Conservation (phyloP, 2,888 invertebrate species). For the Drosophila longiperda region DNA sequence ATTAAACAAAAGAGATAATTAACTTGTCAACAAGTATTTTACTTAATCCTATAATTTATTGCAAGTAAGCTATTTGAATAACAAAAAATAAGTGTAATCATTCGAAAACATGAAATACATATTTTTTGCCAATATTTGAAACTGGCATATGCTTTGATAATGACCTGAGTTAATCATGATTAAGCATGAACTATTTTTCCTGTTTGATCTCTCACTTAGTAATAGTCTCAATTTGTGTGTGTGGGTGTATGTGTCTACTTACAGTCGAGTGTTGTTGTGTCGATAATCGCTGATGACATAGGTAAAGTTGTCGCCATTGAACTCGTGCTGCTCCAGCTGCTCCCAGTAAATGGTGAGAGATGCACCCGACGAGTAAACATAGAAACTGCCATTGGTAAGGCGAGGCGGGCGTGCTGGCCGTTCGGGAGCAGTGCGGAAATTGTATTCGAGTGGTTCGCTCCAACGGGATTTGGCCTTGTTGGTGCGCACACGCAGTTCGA, state of each 20-base stretch:
- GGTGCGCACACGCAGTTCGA: constrained; percentile 88
- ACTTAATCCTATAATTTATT: too few species aligned
- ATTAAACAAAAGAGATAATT: too few species aligned
- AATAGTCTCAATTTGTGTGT: not conserved
- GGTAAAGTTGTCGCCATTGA: constrained; percentile 91
- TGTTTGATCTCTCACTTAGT: not conserved
- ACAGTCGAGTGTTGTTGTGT: constrained; percentile 67
- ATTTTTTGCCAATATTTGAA: too few species aligned
- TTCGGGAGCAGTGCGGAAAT: constrained; percentile 87
- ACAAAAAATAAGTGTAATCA: too few species aligned
- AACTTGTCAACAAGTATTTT: too few species aligned
- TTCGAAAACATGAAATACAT: too few species aligned
- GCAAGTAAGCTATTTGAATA: too few species aligned
- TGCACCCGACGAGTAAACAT: constrained; percentile 87
- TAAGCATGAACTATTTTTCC: too few species aligned
- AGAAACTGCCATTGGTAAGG: constrained; percentile 90
- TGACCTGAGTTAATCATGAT: too few species aligned
- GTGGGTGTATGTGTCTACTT: constrained; percentile 43
- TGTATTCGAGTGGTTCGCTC: constrained; percentile 88
- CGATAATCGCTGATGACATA: constrained; percentile 87
- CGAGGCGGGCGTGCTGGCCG: constrained; percentile 89
- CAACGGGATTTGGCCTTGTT: constrained; percentile 85
- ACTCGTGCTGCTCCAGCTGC: constrained; percentile 88
- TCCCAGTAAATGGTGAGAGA: constrained; percentile 92
- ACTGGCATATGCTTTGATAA: too few species aligned